Evolutionary conservation across 2,797 vertebrate genomes (phyloP), one percentile per base, ranked within the genome.

Genomic region (Catamblyrhynchus diadema): DNA sequence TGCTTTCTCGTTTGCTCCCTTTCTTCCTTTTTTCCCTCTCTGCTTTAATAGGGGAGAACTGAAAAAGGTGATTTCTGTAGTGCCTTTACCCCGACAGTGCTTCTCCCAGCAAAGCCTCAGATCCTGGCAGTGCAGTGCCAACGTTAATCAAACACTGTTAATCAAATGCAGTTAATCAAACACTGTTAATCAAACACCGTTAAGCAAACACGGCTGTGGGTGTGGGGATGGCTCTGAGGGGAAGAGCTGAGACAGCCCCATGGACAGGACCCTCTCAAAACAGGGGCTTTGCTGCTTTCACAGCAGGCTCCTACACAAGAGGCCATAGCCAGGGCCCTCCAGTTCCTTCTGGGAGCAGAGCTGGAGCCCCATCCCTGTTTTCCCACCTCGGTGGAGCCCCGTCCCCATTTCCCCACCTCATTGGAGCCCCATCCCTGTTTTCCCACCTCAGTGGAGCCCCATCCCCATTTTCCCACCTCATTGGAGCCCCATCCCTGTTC

Each of bases 191-290:
- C 82, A 33, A 88, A 87, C 81, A 17, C 7, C 0, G 9, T 54
- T 66, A 39, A 83, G 47, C 80, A 33, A 88, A 85, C 81, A 22
- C 2, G 0, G 9, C 60, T 0, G 32, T 42, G 81, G 87, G 93
- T 1, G 1, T 1, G 0, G 72, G 62, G 5, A 22, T 0, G 1
- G 78, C 70, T 65, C 30, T 0, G 1, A 3, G 0, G 54, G 87
- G 59, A 59, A 77, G 64, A 62, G 50, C 59, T 0, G 2, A 74
- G 74, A n/a, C 81, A 50, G 70, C 39, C 48, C 53, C 4, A 0
- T 0, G 7, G 44, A 33, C 54, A 70, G 48, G 69, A 77, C 28
- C 72, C 70, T 65, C 28, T 12, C 44, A 7, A 19, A 61, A 28
- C 5, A 6, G 57, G 37, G 14, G 16, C 15, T 70, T 30, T 33